These are phyloP conservation scores for Thinocorus orbignyianus DNA, from an alignment of 2,113 vertebrate genomes.

Conservation along the genomic window DNA sequence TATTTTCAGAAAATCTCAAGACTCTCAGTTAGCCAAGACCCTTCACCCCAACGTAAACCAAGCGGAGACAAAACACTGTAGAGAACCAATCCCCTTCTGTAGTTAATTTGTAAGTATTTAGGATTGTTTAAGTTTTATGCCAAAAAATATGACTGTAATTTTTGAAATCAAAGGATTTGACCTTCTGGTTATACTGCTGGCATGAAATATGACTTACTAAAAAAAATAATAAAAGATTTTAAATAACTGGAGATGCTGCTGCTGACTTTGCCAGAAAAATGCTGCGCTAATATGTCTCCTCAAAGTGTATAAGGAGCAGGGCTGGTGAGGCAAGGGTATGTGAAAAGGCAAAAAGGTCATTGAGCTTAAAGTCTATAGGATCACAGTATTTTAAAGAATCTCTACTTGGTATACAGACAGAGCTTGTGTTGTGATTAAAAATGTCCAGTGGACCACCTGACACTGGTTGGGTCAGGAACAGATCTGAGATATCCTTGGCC, in stretches of 20 bases:
- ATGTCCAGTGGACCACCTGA: not conserved
- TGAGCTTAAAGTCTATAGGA: not conserved
- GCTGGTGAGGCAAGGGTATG: not conserved
- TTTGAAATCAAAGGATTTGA: not conserved
- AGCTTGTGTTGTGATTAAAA: not conserved
- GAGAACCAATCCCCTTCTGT: not conserved
- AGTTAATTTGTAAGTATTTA: not conserved
- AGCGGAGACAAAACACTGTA: not conserved
- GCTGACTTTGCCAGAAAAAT: not conserved
- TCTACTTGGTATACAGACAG: not conserved
- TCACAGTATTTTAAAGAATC: not conserved
- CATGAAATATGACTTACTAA: not conserved
- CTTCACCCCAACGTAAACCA: fast-evolving
- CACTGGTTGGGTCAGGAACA: not conserved
- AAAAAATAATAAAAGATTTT: not conserved
- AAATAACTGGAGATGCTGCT: not conserved
- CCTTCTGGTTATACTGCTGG: not conserved
- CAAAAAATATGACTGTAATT: not conserved
- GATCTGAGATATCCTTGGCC: not conserved
- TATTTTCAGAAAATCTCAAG: not conserved
- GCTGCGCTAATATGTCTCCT: not conserved
- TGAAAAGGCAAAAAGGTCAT: not conserved
- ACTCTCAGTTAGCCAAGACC: not conserved
- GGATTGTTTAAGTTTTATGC: not conserved
- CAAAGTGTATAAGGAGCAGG: not conserved